Percentiles rank a stretch among this genome's conserved stretches.
phyloP scores from a whole-genome alignment of 2,113 vertebrate species.

The Motacilla tschutschensis region DNA sequence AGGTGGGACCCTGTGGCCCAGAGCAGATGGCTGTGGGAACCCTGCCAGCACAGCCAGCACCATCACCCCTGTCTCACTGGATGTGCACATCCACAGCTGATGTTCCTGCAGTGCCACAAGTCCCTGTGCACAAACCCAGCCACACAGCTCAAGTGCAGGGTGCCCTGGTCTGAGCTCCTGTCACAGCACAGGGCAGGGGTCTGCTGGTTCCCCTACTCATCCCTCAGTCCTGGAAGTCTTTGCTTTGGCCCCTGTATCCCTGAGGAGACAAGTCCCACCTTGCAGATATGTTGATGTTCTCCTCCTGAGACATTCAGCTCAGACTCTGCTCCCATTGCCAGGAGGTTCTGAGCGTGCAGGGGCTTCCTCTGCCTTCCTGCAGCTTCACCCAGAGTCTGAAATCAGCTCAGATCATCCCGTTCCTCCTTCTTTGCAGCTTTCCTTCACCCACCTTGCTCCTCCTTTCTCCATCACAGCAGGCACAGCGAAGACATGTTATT shows the following conservation, averaged over 20 bases:
- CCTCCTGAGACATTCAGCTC: not conserved
- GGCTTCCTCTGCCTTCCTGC: not conserved
- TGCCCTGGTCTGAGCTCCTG: not conserved
- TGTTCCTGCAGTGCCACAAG: not conserved
- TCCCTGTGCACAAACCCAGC: not conserved
- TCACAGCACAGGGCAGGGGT: not conserved
- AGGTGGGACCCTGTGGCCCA: not conserved
- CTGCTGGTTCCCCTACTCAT: not conserved
- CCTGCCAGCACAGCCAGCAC: slow-evolving; percentile 4
- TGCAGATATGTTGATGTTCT: not conserved
- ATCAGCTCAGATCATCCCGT: not conserved
- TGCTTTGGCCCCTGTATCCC: not conserved
- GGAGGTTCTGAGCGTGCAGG: rapidly evolving
- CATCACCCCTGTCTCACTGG: not conserved
- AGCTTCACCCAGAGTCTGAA: not conserved
- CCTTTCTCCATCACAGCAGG: not conserved
- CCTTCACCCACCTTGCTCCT: not conserved
- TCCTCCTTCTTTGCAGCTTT: not conserved
- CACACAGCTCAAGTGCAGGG: not conserved
- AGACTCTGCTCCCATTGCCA: not conserved
- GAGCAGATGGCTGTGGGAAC: slow-evolving; percentile 51
- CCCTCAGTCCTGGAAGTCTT: not conserved
- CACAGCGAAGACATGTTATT: not conserved
- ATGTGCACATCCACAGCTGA: slow-evolving; percentile 31
- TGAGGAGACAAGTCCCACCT: not conserved